phyloP scores from a whole-genome alignment of 2,113 vertebrate genomes.

The Accipiter cooperii region DNA sequence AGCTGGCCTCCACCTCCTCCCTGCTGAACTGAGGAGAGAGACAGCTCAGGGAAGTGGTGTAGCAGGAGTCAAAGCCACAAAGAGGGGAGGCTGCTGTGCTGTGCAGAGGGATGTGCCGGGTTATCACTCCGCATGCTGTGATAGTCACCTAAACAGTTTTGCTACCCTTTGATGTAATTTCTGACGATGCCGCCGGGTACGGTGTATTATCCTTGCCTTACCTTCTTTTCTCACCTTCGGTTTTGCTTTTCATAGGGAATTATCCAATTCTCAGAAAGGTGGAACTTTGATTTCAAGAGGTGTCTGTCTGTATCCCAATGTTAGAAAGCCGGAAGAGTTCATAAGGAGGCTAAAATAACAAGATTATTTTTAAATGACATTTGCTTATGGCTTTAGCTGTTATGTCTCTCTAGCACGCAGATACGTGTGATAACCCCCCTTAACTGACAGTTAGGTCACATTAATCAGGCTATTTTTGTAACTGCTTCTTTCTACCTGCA shows the following conservation, averaged over 20 bases:
- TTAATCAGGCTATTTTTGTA: not conserved
- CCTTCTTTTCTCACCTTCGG: not conserved
- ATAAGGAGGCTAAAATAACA: not conserved
- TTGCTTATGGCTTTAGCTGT: not conserved
- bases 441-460: not conserved
- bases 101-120: not conserved
- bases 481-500: not conserved
- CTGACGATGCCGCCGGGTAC: rapidly evolving
- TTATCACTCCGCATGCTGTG: not conserved
- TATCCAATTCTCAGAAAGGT: not conserved
- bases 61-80: not conserved
- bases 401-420: not conserved
- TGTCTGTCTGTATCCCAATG: not conserved
- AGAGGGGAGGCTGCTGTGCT: not conserved
- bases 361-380: not conserved
- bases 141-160: not conserved
- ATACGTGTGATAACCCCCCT: not conserved
- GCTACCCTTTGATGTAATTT: not conserved
- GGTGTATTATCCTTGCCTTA: not conserved
- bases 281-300: not conserved
- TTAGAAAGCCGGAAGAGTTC: not conserved
- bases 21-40: not conserved
- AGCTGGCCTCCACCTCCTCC: not conserved
- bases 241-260: not conserved
- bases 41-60: not conserved